phyloP scores from a whole-genome alignment of 1,140 invertebrate species.

The Drosophila carrolli region DNA sequence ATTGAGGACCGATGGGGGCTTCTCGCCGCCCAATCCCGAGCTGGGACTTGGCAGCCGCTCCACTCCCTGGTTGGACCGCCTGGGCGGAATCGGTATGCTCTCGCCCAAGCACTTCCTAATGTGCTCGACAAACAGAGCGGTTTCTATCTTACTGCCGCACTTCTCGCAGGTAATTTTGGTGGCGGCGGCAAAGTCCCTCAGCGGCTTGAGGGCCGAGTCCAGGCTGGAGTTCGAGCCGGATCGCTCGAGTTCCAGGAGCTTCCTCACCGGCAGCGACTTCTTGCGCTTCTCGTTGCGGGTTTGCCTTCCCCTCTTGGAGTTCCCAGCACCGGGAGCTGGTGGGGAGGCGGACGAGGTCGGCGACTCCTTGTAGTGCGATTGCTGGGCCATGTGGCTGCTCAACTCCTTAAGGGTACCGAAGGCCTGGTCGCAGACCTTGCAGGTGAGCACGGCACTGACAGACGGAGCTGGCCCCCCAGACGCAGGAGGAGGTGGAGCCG shows the following conservation, averaged over 20 bases:
- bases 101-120: conserved; percentile 93
- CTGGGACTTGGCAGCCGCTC: conserved; percentile 86
- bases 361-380: conserved; percentile 97
- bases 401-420: conserved; percentile 97
- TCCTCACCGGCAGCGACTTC: conserved; percentile 96
- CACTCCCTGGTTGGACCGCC: conserved; percentile 24
- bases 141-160: conserved; percentile 97
- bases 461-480: conserved; percentile 87
- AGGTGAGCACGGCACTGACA: conserved; percentile 92
- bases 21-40: conserved; percentile 85
- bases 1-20: conserved; percentile 93
- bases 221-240: conserved; percentile 86
- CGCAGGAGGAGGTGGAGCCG: conserved; percentile 17
- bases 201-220: conserved; percentile 89
- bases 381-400: conserved; percentile 99
- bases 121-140: conserved; percentile 96
- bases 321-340: conserved; percentile 68
- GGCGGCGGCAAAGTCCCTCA: conserved; percentile 87
- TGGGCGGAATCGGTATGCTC: conserved; percentile 86
- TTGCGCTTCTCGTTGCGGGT: conserved; percentile 94
- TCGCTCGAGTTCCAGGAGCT: conserved; percentile 94
- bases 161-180: conserved; percentile 97
- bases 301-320: conserved; percentile 92
- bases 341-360: conserved; percentile 86
- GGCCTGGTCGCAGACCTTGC: conserved; percentile 98